These are phyloP conservation scores for Vanessa tameamea DNA, from an alignment of 1,140 invertebrate genomes.

Conservation along the genomic window DNA sequence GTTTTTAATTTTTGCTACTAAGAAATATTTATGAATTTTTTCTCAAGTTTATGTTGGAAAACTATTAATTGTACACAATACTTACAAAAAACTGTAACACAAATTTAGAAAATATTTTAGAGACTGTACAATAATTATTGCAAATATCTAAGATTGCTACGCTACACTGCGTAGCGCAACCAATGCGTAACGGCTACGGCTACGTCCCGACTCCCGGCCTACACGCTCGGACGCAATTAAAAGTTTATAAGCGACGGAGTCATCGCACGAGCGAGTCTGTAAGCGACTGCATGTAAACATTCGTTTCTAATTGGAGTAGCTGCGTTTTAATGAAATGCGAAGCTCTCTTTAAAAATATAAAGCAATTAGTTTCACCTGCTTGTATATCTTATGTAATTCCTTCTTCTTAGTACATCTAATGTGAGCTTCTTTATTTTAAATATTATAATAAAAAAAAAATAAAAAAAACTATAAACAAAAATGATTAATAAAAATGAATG, in stretches of 20 bases:
- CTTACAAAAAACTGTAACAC: no score
- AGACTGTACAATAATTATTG: no score
- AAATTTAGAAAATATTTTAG: not conserved
- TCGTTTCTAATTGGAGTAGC: conserved; percentile 38
- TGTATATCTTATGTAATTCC: not conserved
- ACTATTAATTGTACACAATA: no score
- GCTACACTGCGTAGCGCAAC: conserved; percentile 12
- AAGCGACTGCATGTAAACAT: conserved; percentile 41
- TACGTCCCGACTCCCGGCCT: conserved; percentile 11
- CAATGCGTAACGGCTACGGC: conserved; percentile 29
- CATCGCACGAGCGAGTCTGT: conserved; percentile 39
- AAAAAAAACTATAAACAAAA: not conserved
- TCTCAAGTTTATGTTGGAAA: no score
- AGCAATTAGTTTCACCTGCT: conserved; percentile 6
- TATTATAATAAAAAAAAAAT: not conserved
- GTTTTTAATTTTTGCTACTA: no score
- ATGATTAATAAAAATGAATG: no score
- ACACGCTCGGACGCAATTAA: conserved; percentile 37
- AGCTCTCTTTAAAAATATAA: conserved; percentile 9
- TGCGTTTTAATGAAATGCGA: conserved; percentile 11
- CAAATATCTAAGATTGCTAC: not conserved
- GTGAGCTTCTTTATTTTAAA: not conserved
- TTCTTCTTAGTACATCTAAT: not conserved
- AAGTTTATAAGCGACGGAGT: conserved; percentile 40
- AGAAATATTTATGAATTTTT: no score